Base-by-base conservation (phyloP, 2,113 vertebrate genomes). In the Burhinus oedicnemus region DNA sequence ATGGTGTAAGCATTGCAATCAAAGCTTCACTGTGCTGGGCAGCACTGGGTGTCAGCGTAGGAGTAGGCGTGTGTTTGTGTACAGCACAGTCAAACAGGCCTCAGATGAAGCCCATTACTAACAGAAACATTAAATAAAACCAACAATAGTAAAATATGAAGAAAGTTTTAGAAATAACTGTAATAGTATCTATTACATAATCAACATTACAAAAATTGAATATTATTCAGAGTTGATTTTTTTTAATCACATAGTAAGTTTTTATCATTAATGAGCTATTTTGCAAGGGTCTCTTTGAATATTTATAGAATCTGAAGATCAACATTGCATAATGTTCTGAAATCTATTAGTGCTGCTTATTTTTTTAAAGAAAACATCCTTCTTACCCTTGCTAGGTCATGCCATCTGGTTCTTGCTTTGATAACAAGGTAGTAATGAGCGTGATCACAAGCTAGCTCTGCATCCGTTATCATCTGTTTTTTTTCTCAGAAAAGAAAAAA, bases 371-470 rank as follows among this genome's bases (percentile, higher is more conserved):
- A 93, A 71, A 95, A 75, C 51, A 34, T 52, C 29, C 69, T 89
- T 91, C 98, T 98, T 97, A 98, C 98, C 98, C 98, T 98, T 15
- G 98, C 98, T 92, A 98, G 97, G 94, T 98, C 98, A 69, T 97
- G 82, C 99, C 98, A 99, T 97, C 98, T 98, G 98, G 79, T 97
- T 92, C 95, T 97, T 36, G 98, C 98, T 97, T 98, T 98, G 93
- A 90, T 97, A 85, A 96, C 92, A 64, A 99, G 98, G 78, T 98
- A 98, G 93, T 98, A 97, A 97, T 99, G 99, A 89, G 98, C 96
- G 80, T 98, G 98, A 64, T 99, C 98, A 92, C 98, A 98, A 86
- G 98, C 97, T 51, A 98, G 97, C 38, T 98, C 98, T 54, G 97
- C 93, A 96, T 98, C 97, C 19, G 38, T 94, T 57, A 93, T 93